Evolutionary conservation across 2,888 invertebrate species (phyloP), one percentile per base, ranked within the genome.

Genomic region (Sussaba pulchella): DNA sequence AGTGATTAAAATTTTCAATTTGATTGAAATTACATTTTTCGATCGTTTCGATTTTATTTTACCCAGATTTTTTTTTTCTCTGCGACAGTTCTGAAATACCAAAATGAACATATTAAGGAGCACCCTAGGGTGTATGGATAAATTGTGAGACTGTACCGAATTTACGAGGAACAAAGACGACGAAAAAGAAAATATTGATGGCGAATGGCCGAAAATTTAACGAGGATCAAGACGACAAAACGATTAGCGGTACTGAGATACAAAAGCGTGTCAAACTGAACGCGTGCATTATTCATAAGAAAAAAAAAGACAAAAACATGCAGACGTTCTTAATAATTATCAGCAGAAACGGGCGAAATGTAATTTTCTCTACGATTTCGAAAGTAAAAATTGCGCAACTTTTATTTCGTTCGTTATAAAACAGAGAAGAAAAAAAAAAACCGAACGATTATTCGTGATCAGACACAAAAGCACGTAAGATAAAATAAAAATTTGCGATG

Each of bases 281-380:
- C 36, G 24, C 75, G 54, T 72, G 76, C 76, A 72, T 39, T 19
- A 66, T 21, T 19, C 47, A 31, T 24, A 72, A 24, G 43, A 59
- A 10, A 69, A 50, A 39, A n/a, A n/a, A n/a, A n/a, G n/a, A n/a
- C 12, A 67, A 19, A 63, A 72, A 43, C 77, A 64, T 77, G 81
- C 72, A 47, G 39, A 76, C 52, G 8, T 67, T 71, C 57, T n/a
- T 77, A 72, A 36, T n/a, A 54, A 80, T 71, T 67, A 75, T 71
- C 43, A 71, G 43, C 45, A 54, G 26, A 52, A 31, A 24, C 26
- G 26, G 47, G 76, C 17, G 63, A 79, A 72, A 80, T 76, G 6
- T 4, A 45, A 63, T 80, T 69, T 66, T 63, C 9, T 31, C 9
- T 41, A 75, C 59, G 12, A 71, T 59, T 80, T 54, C 12, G 19